Evolutionary conservation across 2,113 vertebrate species (phyloP).

Genomic region (Theristicus caerulescens): DNA sequence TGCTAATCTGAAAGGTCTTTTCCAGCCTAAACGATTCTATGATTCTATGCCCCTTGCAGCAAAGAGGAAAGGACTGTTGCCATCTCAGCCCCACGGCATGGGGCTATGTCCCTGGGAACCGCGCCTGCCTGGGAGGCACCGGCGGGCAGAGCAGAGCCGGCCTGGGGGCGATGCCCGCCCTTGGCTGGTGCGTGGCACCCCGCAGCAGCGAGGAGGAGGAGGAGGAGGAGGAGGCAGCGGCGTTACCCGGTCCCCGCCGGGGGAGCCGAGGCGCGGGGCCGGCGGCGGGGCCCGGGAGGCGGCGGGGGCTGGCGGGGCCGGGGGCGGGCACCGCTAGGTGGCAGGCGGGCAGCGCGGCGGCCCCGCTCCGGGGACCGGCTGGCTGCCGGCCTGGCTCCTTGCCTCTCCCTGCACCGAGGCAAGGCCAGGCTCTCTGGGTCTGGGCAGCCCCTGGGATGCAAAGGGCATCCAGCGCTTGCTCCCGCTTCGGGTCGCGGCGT

Average conservation of each 20-base stretch:
- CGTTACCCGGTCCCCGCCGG: background rate
- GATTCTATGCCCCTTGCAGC: too few relatives aligned
- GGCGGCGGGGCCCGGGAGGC: background rate
- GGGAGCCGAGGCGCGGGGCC: background rate
- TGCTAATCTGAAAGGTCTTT: too few relatives aligned
- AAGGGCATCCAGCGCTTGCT: too few relatives aligned
- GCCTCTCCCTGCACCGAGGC: background rate
- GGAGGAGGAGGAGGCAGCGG: background rate
- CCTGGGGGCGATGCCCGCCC: accelerated
- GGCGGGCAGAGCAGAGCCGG: background rate
- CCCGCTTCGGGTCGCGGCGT: background rate
- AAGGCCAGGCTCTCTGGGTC: background rate
- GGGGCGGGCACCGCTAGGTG: background rate
- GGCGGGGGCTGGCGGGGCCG: background rate
- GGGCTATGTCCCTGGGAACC: too few relatives aligned
- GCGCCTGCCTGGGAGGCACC: too few relatives aligned
- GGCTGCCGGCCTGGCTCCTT: background rate
- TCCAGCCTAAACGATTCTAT: too few relatives aligned
- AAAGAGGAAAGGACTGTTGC: background rate
- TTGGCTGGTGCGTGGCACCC: accelerated
- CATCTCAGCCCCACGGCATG: accelerated
- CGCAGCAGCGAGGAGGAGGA: background rate
- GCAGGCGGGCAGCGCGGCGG: background rate
- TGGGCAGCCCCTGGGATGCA: background rate
- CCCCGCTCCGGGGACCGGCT: background rate